phyloP scores from a whole-genome alignment of 2,113 vertebrate genomes.

The Micronycteris hirsuta region DNA sequence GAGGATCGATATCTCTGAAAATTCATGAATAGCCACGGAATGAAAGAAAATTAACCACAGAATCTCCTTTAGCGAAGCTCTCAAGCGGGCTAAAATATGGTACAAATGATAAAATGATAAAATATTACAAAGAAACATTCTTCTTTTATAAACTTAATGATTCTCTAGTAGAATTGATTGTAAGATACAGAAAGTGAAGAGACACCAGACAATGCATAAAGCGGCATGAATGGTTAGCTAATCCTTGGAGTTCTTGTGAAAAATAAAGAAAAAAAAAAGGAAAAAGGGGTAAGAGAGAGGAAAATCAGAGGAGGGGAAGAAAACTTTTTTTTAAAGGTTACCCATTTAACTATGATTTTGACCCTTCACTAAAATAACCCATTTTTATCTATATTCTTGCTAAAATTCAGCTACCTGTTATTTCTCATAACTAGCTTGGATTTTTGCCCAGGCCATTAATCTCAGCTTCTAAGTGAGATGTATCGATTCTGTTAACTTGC shows the following conservation, averaged over 20 bases:
- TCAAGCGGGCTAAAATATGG: neutral
- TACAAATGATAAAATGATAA: neutral
- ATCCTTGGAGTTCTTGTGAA: neutral
- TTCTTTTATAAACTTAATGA: neutral
- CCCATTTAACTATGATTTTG: neutral
- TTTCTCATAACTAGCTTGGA: neutral
- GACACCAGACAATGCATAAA: neutral
- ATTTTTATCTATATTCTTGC: neutral
- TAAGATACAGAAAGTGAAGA: neutral
- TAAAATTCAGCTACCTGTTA: constrained; percentile 25
- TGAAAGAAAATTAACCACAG: neutral
- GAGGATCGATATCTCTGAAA: neutral
- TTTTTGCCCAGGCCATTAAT: constrained; percentile 31
- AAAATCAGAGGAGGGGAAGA: neutral
- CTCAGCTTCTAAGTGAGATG: constrained; percentile 3
- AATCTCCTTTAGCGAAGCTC: neutral
- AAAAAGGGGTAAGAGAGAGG: neutral
- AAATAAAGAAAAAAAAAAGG: neutral
- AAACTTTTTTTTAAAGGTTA: neutral
- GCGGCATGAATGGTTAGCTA: neutral
- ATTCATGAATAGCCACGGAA: neutral
- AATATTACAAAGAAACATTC: neutral
- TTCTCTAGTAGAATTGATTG: neutral
- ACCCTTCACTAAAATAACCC: neutral
- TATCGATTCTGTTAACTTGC: constrained; percentile 38